Conservation (phyloP, 2,888 invertebrate genomes). For the Hedychridium roseum region DNA sequence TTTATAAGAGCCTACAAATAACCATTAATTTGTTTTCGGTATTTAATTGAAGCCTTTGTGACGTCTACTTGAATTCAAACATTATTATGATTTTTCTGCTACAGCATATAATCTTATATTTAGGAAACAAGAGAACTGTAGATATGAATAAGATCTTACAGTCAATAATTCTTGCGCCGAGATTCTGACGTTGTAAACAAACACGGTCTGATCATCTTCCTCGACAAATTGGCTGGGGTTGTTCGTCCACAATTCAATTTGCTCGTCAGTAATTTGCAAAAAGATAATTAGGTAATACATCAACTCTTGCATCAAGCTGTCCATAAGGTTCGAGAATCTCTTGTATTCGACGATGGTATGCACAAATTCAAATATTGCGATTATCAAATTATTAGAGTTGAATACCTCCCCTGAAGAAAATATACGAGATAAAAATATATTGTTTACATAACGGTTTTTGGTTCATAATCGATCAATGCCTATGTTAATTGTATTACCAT, state of each 20-base stretch:
- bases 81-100: too few species aligned
- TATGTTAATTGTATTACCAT: conserved; percentile 62
- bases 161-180: conserved; percentile 72
- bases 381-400: conserved; percentile 72
- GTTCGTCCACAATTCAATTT: conserved; percentile 70
- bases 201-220: conserved; percentile 73
- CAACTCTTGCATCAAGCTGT: conserved; percentile 70
- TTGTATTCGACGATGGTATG: conserved; percentile 69
- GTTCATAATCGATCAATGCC: not conserved
- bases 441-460: conserved; percentile 1
- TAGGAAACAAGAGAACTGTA: too few species aligned
- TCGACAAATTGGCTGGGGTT: conserved; percentile 75
- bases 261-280: conserved; percentile 76
- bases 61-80: too few species aligned
- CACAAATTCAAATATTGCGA: conserved; percentile 75
- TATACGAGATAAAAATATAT: not conserved
- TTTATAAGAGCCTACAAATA: conserved; percentile 44
- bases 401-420: conserved; percentile 67
- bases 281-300: conserved; percentile 74
- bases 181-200: conserved; percentile 71
- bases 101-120: too few species aligned
- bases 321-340: conserved; percentile 68
- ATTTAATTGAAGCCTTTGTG: too few species aligned
- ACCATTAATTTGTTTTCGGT: too few species aligned
- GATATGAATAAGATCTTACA: too few species aligned